Conservation (phyloP, 2,888 invertebrate species). For the Aricia artaxerxes region DNA sequence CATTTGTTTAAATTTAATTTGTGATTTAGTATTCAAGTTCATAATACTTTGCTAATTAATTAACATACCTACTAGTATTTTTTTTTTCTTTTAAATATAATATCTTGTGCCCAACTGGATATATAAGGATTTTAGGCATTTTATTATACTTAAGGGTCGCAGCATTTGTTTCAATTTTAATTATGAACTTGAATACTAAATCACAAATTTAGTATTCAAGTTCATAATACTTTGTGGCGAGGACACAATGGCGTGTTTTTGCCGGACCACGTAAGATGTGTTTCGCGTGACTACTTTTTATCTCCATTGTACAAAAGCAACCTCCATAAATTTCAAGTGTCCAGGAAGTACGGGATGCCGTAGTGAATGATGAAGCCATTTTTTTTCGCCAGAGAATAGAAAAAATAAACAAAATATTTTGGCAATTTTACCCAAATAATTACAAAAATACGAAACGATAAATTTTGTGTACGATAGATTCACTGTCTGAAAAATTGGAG, state of each 20-base stretch:
- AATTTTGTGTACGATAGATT: background rate
- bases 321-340: constrained; percentile 44
- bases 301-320: constrained; percentile 43
- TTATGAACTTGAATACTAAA: too few relatives aligned
- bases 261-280: constrained; percentile 34
- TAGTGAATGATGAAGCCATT: constrained; percentile 38
- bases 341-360: constrained; percentile 42
- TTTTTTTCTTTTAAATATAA: too few relatives aligned
- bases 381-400: constrained; percentile 13
- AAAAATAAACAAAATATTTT: background rate
- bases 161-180: constrained; percentile 33
- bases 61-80: too few relatives aligned
- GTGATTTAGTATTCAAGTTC: background rate
- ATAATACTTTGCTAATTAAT: constrained; percentile 3
- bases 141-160: background rate
- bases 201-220: constrained; percentile 10
- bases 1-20: too few relatives aligned
- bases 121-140: too few relatives aligned
- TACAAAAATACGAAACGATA: background rate
- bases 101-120: too few relatives aligned
- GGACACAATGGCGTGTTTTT: constrained; percentile 29
- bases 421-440: background rate
- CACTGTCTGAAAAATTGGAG: too few relatives aligned
- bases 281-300: constrained; percentile 40
- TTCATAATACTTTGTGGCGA: background rate